Base-by-base conservation (phyloP, 2,888 invertebrate species). In the Thecocarcelia acutangulata region DNA sequence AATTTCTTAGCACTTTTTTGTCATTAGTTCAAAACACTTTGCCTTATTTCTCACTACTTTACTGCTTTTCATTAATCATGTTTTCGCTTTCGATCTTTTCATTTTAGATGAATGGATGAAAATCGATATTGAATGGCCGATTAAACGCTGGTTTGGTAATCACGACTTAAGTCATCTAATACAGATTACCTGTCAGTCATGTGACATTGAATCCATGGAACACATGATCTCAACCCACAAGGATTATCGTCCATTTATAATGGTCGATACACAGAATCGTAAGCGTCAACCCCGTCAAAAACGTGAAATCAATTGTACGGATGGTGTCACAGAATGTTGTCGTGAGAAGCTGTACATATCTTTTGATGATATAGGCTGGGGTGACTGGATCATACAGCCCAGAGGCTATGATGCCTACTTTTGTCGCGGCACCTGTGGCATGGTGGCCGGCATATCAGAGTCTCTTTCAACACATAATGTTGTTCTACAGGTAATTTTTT, bases 321-420 rank as follows among this genome's bases (percentile, higher is more conserved):
- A 94, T 33, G 93, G 93, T 3, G 91, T 94, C 83, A 94, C 93
- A 42, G 96, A 96, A 86, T 97, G 97, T 89, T 97, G 97, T 88
- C 91, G 96, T 13, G 96, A 97, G 88, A 94, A 94, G 46, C 92
- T 97, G 0, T 95, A 95, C 87, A 94, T 97, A 81, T 95, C 95
- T 83, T 97, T 97, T 88, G 93, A 93, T 80, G 96, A 96, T 50
- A 94, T 97, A 70, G 96, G 96, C 58, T 97, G 97, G 97, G 94
- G 94, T 85, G 95, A 96, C 89, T 97, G 97, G 97, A 96, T 97
- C 79, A 93, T 97, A 83, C 92, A 94, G 84, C 97, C 97, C 0
- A 92, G 93, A 13, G 96, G 96, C 0, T 97, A 97, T 89, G 94
- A 96, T 86, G 97, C 97, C 0, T 96, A 96, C 90, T 97, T 96